Conservation (phyloP, 2,888 invertebrate genomes). For the Eremobia ochroleuca region DNA sequence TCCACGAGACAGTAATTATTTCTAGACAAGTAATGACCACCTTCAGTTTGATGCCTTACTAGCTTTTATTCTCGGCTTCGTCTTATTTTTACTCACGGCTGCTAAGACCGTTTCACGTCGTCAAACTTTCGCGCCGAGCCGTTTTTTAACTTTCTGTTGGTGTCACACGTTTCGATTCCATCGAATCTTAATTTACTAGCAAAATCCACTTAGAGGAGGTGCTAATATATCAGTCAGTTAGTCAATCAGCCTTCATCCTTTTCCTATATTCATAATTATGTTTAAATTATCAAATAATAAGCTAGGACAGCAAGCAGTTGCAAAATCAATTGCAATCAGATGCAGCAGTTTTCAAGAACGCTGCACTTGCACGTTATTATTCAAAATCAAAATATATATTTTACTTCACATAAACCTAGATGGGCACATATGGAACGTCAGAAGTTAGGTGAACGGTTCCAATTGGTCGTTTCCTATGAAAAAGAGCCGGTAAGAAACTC, state of each 20-base stretch:
- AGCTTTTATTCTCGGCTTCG: neutral
- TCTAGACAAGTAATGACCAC: constrained; percentile 38
- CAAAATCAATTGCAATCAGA: neutral
- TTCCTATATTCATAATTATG: neutral
- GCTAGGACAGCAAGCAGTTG: neutral
- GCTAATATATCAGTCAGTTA: neutral
- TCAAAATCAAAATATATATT: no score
- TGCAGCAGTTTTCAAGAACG: neutral
- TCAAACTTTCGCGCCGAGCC: neutral
- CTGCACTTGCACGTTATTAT: neutral
- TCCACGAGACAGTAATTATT: constrained; percentile 44
- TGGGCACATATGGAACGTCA: no score
- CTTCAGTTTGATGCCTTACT: constrained; percentile 18
- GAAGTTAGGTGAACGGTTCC: neutral
- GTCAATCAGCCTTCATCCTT: neutral
- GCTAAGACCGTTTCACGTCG: neutral
- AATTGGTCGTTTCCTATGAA: neutral
- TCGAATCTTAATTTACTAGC: neutral
- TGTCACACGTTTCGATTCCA: neutral
- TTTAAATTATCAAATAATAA: neutral
- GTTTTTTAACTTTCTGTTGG: neutral
- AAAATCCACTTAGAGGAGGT: neutral
- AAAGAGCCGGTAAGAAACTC: neutral
- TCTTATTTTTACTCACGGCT: constrained; percentile 7
- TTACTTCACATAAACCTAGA: no score